phyloP scores from a whole-genome alignment of 2,888 invertebrate species.

The Melinaea menophilus region DNA sequence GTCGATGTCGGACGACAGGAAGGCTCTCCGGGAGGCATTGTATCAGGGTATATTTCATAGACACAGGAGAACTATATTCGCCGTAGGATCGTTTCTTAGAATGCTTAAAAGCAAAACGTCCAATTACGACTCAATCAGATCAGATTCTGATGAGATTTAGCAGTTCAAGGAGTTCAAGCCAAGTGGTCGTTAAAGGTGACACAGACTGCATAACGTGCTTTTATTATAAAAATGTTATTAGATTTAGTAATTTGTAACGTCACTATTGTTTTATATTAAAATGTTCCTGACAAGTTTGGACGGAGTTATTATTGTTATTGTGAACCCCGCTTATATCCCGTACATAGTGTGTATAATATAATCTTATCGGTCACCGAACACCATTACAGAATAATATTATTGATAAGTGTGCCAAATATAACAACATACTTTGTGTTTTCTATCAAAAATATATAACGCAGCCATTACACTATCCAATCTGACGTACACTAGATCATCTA shows the following conservation, averaged over 20 bases:
- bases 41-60: slow-evolving; percentile 88
- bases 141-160: slow-evolving; percentile 76
- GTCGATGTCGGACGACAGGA: slow-evolving; percentile 78
- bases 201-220: slow-evolving; percentile 67
- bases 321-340: slow-evolving; percentile 45
- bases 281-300: slow-evolving; percentile 70
- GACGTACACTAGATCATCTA: no score
- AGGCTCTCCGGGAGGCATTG: slow-evolving; percentile 83
- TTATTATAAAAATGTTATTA: slow-evolving; percentile 48
- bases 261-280: slow-evolving; percentile 65
- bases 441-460: no score
- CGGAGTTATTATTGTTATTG: slow-evolving; percentile 39
- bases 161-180: slow-evolving; percentile 40
- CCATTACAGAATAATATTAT: slow-evolving; percentile 19
- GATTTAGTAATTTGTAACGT: slow-evolving; percentile 46
- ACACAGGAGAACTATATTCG: slow-evolving; percentile 86
- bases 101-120: slow-evolving; percentile 86
- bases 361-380: slow-evolving; percentile 2
- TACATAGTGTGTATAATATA: not conserved
- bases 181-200: slow-evolving; percentile 48
- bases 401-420: slow-evolving; percentile 26
- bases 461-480: no score
- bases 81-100: slow-evolving; percentile 84
- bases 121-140: slow-evolving; percentile 86
- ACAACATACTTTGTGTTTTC: no score